Percentiles rank a stretch among this genome's conserved stretches.
Evolutionary conservation across 2,797 vertebrate genomes (phyloP).

Genomic region (Poeciliopsis turneri): DNA sequence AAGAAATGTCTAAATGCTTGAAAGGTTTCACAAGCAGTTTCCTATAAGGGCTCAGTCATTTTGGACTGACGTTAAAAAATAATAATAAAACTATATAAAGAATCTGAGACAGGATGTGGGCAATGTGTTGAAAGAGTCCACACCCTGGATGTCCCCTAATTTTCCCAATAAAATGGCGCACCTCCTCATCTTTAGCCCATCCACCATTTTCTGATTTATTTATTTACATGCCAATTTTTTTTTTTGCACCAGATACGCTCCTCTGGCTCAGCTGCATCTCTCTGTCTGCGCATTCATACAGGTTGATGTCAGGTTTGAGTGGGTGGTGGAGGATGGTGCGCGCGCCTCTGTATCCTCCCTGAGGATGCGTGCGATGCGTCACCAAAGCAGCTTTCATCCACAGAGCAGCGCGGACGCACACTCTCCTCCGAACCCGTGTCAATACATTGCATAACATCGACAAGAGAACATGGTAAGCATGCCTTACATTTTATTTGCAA

Average conservation of each 20-base stretch:
- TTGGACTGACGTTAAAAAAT: background rate
- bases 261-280: background rate
- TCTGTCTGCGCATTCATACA: background rate
- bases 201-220: background rate
- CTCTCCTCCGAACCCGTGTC: conserved; percentile 44
- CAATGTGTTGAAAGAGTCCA: background rate
- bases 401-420: conserved; percentile 10
- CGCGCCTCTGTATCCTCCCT: background rate
- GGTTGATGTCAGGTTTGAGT: background rate
- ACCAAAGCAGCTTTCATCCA: conserved; percentile 28
- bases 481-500: background rate
- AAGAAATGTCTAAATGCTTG: background rate
- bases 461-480: conserved; percentile 60
- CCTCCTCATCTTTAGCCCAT: background rate
- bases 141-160: background rate
- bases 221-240: background rate
- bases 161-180: background rate
- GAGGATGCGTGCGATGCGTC: conserved; percentile 20
- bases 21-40: background rate
- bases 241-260: background rate
- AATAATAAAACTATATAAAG: background rate
- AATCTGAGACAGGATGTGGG: background rate
- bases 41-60: no score
- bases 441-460: conserved; percentile 61
- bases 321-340: background rate